phyloP scores from a whole-genome alignment of 2,113 vertebrate genomes.

The Stegastes partitus region DNA sequence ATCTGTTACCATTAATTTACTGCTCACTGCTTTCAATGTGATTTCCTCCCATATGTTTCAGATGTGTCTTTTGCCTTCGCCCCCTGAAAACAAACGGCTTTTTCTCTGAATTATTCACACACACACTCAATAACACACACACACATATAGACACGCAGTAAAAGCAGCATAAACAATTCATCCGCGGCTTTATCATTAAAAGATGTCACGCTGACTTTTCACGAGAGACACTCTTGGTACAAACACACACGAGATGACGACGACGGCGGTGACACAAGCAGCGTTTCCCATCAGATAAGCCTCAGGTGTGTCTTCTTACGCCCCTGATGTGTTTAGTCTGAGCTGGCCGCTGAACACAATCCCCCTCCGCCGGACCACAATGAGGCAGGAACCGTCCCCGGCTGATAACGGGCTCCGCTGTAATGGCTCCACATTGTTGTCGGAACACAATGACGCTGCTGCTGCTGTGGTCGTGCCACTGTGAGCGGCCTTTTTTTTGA shows the following conservation, averaged over 20 bases:
- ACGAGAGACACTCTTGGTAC: slow-evolving; percentile 43
- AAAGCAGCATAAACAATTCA: slow-evolving; percentile 88
- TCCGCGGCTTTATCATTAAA: slow-evolving; percentile 83
- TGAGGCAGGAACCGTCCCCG: slow-evolving; percentile 75
- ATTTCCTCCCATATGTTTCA: slow-evolving; percentile 86
- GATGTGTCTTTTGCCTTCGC: slow-evolving; percentile 88
- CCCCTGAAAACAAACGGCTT: slow-evolving; percentile 84
- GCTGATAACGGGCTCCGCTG: slow-evolving; percentile 74
- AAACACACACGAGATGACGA: slow-evolving; percentile 6
- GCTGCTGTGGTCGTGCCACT: not conserved
- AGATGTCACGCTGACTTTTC: slow-evolving; percentile 75
- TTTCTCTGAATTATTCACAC: slow-evolving; percentile 86
- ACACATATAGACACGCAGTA: slow-evolving; percentile 49
- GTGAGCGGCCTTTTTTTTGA: too few relatives aligned
- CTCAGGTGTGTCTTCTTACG: slow-evolving; percentile 89
- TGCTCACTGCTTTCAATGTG: slow-evolving; percentile 87
- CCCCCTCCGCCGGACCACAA: slow-evolving; percentile 68
- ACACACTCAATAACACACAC: not conserved
- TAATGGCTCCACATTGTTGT: slow-evolving; percentile 71
- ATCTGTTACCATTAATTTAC: slow-evolving; percentile 89
- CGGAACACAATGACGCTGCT: slow-evolving; percentile 65
- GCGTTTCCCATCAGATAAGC: slow-evolving; percentile 85
- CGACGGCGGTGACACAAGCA: slow-evolving; percentile 11
- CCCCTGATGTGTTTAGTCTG: slow-evolving; percentile 92
- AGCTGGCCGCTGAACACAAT: slow-evolving; percentile 73